Evolutionary conservation across 2,797 vertebrate genomes (phyloP).

Genomic region (Botia almorhae): DNA sequence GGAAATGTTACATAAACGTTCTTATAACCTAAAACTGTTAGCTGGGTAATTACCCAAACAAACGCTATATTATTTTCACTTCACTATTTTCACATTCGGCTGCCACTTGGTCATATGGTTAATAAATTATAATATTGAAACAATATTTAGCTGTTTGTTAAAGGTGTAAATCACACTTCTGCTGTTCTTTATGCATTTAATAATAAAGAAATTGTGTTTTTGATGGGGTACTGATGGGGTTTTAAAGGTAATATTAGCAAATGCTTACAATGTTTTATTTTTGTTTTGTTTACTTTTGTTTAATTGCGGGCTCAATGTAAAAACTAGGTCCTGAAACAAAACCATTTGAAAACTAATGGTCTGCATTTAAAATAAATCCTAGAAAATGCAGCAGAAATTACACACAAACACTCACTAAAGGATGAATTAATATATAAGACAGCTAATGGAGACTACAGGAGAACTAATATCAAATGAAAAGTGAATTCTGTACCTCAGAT

Average conservation of each 20-base stretch:
- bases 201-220: neutral
- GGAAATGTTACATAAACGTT: too few species aligned
- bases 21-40: too few species aligned
- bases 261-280: neutral
- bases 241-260: neutral
- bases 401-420: neutral
- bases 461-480: neutral
- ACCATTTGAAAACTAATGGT: neutral
- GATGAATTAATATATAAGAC: neutral
- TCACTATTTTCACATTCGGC: too few species aligned
- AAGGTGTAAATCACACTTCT: neutral
- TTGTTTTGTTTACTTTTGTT: too few species aligned
- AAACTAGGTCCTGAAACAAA: too few species aligned
- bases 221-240: neutral
- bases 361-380: neutral
- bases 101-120: neutral
- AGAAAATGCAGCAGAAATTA: neutral
- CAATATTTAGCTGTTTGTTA: neutral
- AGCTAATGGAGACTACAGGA: neutral
- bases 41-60: neutral
- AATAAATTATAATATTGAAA: neutral
- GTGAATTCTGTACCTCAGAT: conserved; percentile 35
- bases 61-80: neutral
- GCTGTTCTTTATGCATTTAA: neutral
- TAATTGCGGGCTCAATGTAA: too few species aligned